Conservation (phyloP, 2,113 vertebrate species). For the Cochlearius cochlearius region DNA sequence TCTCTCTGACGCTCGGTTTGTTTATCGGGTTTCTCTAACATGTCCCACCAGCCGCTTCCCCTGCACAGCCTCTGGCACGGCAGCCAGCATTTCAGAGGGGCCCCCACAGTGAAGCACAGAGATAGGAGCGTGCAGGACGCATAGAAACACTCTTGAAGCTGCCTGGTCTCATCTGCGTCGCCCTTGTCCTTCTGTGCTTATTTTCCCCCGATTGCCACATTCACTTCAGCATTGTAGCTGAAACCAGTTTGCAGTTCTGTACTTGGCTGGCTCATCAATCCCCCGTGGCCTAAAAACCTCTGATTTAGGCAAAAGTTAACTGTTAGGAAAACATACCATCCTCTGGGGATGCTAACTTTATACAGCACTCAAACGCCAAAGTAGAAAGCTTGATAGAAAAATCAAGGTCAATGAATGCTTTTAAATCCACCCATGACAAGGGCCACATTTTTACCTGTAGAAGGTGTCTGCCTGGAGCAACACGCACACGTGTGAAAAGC, state of each 20-base stretch:
- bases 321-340: not conserved
- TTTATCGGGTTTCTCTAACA: not conserved
- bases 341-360: not conserved
- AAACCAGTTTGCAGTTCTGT: not conserved
- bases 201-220: not conserved
- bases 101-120: not conserved
- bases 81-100: not conserved
- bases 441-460: not conserved
- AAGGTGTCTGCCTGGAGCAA: not conserved
- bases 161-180: fast-evolving
- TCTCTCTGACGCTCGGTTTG: not conserved
- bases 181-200: not conserved
- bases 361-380: not conserved
- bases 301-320: not conserved
- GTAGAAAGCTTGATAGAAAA: not conserved
- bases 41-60: not conserved
- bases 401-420: not conserved
- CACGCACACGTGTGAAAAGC: fast-evolving
- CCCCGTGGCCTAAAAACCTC: not conserved
- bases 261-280: not conserved
- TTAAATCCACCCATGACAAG: not conserved
- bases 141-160: not conserved
- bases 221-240: not conserved
- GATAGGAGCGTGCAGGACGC: fast-evolving
- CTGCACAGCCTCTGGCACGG: not conserved